A percentile compares a stretch with the other conserved stretches of the same genome.
These are phyloP conservation scores for Microctonus aethiopoides DNA, from an alignment of 2,888 invertebrate species.

Conservation along the genomic window DNA sequence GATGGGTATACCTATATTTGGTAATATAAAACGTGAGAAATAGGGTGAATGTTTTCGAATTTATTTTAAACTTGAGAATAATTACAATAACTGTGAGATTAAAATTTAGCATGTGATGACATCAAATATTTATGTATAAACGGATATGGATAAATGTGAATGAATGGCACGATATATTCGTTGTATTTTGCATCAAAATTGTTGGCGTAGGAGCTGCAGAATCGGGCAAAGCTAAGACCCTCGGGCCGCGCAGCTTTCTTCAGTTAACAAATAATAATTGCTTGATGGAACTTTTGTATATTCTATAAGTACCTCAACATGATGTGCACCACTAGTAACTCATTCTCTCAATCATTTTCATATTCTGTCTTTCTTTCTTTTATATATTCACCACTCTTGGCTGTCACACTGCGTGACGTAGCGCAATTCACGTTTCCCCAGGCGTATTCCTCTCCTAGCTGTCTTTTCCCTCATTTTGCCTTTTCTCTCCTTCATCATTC, in stretches of 20 bases:
- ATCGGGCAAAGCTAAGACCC: constrained; percentile 6
- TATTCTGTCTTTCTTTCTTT: neutral
- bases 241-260: constrained; percentile 21
- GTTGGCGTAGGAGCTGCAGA: constrained; percentile 13
- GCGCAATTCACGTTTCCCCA: constrained; percentile 38
- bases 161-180: neutral
- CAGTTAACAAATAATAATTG: no score
- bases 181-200: constrained; percentile 8
- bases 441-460: constrained; percentile 18
- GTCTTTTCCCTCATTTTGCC: constrained; percentile 27
- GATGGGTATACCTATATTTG: no score
- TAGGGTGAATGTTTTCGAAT: neutral
- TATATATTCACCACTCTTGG: constrained; percentile 32
- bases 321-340: no score
- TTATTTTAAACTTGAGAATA: neutral
- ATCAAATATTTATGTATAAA: neutral
- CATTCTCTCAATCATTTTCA: constrained; percentile 38
- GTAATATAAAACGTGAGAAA: neutral
- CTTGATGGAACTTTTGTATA: constrained; percentile 15
- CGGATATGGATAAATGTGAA: neutral
- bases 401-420: constrained; percentile 46
- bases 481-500: constrained; percentile 8
- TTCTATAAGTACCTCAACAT: constrained; percentile 19
- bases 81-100: neutral
- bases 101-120: neutral